Evolutionary conservation across 2,113 vertebrate genomes (phyloP).

Genomic region (Xiphophorus hellerii): DNA sequence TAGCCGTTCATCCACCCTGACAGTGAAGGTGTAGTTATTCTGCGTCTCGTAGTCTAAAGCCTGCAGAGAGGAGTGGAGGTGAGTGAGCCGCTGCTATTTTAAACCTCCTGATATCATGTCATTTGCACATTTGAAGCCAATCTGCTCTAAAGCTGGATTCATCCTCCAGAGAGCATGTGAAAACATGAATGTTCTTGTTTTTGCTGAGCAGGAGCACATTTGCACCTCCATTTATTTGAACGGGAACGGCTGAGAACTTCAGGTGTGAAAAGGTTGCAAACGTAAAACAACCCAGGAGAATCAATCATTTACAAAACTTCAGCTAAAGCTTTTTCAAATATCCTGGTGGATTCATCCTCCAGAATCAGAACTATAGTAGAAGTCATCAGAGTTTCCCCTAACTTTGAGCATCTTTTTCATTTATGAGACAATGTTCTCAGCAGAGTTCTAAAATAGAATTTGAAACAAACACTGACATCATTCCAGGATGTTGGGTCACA

Average conservation of each 20-base stretch:
- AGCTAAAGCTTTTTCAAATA: neutral
- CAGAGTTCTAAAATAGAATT: too few relatives aligned
- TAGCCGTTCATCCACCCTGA: conserved; percentile 64
- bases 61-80: conserved; percentile 66
- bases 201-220: conserved; percentile 20
- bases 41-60: conserved; percentile 87
- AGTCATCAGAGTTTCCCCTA: neutral
- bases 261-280: conserved; percentile 60
- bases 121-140: neutral
- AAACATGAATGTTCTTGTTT: neutral
- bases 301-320: neutral
- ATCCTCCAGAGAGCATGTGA: neutral
- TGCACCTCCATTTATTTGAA: conserved; percentile 39
- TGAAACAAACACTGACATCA: neutral
- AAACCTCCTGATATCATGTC: conserved; percentile 3
- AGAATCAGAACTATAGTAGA: neutral
- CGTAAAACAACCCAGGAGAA: conserved; percentile 14
- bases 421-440: neutral
- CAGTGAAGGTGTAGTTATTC: conserved; percentile 53
- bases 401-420: neutral
- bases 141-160: neutral
- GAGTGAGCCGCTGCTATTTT: neutral
- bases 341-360: neutral
- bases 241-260: neutral
- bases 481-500: neutral